Conservation (phyloP, 2,797 vertebrate genomes). For the Cheirogaleus major region DNA sequence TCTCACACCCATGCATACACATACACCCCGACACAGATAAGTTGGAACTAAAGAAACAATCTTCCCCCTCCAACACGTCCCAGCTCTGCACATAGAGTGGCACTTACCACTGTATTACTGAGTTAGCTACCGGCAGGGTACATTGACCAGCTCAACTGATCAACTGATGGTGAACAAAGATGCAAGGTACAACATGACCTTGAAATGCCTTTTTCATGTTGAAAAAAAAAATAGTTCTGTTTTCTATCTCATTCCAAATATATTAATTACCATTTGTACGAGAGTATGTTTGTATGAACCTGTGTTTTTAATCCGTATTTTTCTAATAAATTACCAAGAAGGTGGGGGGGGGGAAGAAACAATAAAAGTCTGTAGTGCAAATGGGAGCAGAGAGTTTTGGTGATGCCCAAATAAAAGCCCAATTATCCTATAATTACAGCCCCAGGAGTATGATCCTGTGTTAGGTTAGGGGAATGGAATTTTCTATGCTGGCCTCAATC, state of each 20-base stretch:
- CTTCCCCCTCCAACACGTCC: background rate
- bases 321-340: background rate
- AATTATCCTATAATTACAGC: background rate
- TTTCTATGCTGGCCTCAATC: background rate
- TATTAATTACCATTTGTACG: background rate
- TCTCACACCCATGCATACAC: no score
- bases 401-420: background rate
- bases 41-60: background rate
- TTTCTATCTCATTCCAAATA: background rate
- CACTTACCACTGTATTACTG: background rate
- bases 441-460: background rate
- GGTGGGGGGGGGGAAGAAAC: background rate
- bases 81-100: background rate
- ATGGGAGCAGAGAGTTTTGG: background rate
- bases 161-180: background rate
- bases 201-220: slow-evolving; percentile 29
- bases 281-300: slow-evolving; percentile 39
- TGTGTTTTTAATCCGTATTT: slow-evolving; percentile 9
- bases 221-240: background rate
- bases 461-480: background rate
- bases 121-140: background rate
- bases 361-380: background rate
- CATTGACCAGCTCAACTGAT: background rate
- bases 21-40: background rate
- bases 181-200: background rate